Percentiles rank a stretch among this genome's conserved stretches.
phyloP scores from a whole-genome alignment of 2,888 invertebrate genomes.

The Rugalucina vietnamica region DNA sequence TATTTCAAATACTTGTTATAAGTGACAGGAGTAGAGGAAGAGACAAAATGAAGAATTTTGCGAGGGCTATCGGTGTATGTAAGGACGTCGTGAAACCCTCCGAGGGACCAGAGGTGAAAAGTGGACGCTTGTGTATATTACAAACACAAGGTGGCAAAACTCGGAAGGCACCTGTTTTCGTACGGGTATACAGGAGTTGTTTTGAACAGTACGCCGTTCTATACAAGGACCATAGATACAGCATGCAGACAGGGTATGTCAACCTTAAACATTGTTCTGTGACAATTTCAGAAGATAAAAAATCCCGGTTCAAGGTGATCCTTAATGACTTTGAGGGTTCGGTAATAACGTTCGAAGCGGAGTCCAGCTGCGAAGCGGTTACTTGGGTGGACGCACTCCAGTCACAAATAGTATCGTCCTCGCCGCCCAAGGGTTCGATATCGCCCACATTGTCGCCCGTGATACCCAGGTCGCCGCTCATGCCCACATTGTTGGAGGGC shows the following conservation, averaged over 20 bases:
- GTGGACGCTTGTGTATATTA: constrained; percentile 65
- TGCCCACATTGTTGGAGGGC: constrained; percentile 69
- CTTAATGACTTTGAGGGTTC: constrained; percentile 73
- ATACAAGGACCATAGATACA: constrained; percentile 69
- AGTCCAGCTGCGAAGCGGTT: constrained; percentile 46
- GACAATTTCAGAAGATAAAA: constrained; percentile 44
- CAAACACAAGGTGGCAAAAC: constrained; percentile 60
- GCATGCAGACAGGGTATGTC: constrained; percentile 68
- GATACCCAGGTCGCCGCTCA: constrained; percentile 70
- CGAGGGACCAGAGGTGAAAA: constrained; percentile 65
- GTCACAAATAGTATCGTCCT: constrained; percentile 56
- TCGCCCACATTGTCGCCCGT: constrained; percentile 69
- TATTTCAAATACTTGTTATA: background rate
- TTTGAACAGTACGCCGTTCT: constrained; percentile 75
- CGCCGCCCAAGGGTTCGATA: constrained; percentile 63
- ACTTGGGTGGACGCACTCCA: constrained; percentile 69
- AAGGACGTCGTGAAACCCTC: background rate
- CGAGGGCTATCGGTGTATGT: constrained; percentile 11
- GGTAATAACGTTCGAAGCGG: constrained; percentile 66
- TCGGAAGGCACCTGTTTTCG: constrained; percentile 66
- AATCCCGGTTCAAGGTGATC: constrained; percentile 65
- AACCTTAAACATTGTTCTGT: constrained; percentile 71
- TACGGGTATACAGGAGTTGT: constrained; percentile 71
- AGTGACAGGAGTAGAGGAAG: background rate
- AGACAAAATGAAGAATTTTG: background rate